Percentiles rank a stretch among this genome's conserved stretches.
Conservation (phyloP, 2,113 vertebrate species). For the Cyanoramphus novaezelandiae region DNA sequence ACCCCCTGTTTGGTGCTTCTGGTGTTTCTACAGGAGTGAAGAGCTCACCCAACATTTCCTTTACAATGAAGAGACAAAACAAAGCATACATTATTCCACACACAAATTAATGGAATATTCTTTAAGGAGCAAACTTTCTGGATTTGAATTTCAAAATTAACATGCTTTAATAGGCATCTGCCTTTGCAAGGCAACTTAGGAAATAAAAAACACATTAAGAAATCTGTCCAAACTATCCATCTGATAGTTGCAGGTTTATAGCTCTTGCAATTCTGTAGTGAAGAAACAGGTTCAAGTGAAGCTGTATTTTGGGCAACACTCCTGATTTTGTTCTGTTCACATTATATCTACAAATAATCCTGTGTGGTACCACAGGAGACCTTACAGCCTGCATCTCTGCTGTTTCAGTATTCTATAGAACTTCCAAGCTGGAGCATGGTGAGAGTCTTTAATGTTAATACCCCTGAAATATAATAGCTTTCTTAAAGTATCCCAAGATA, state of each 20-base stretch:
- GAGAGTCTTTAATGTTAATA: not conserved
- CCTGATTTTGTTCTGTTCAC: not conserved
- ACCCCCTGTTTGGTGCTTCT: conserved; percentile 96
- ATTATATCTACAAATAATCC: not conserved
- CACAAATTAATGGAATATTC: not conserved
- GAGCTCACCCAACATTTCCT: conserved; percentile 98
- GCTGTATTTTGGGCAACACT: not conserved
- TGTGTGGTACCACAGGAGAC: rapidly evolving
- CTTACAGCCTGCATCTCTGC: not conserved
- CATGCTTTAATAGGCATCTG: not conserved
- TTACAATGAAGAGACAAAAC: conserved; percentile 59
- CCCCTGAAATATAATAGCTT: not conserved
- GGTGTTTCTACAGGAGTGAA: conserved; percentile 98
- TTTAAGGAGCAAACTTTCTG: not conserved
- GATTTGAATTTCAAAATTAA: not conserved
- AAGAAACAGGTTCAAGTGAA: not conserved
- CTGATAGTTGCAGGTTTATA: not conserved
- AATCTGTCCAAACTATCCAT: not conserved
- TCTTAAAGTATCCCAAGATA: not conserved
- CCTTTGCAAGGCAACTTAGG: not conserved
- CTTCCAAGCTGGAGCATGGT: not conserved
- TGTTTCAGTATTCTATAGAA: not conserved
- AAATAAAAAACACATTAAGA: not conserved
- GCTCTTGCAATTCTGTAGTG: not conserved
- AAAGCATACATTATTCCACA: not conserved